Percentiles rank a stretch among this genome's conserved stretches.
These are phyloP conservation scores for Euplagia quadripunctaria DNA, from an alignment of 2,888 invertebrate genomes.

Conservation along the genomic window DNA sequence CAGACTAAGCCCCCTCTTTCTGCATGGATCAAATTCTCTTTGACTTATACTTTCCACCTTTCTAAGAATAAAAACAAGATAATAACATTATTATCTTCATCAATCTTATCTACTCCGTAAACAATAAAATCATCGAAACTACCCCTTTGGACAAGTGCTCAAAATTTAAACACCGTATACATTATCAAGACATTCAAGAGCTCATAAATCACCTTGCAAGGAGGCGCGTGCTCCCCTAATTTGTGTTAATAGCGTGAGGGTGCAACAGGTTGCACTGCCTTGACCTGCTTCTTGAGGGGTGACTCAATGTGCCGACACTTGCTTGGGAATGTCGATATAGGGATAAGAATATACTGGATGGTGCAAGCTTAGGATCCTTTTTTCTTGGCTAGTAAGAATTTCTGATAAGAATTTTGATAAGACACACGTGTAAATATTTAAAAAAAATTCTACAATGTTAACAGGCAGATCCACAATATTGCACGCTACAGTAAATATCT, in stretches of 20 bases:
- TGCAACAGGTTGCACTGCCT: slow-evolving; percentile 79
- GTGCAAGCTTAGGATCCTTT: not conserved
- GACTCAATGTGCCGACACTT: slow-evolving; percentile 59
- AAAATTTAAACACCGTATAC: slow-evolving; percentile 23
- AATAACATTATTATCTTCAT: not conserved
- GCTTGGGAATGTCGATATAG: slow-evolving; percentile 35
- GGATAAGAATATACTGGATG: slow-evolving; percentile 22
- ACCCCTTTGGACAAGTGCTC: slow-evolving; percentile 1
- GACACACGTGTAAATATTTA: too few species aligned
- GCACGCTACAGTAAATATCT: too few species aligned
- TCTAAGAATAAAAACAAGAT: not conserved
- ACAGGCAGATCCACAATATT: too few species aligned
- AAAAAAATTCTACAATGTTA: too few species aligned
- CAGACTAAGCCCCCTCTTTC: too few species aligned
- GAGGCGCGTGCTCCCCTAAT: slow-evolving; percentile 65
- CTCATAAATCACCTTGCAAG: slow-evolving; percentile 58
- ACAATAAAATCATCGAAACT: not conserved
- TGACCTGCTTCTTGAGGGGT: slow-evolving; percentile 83
- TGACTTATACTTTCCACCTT: not conserved
- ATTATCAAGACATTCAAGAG: slow-evolving; percentile 39
- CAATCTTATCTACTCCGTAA: not conserved
- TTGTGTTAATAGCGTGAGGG: slow-evolving; percentile 61
- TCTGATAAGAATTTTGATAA: not conserved
- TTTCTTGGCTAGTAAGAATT: not conserved
- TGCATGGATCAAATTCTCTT: too few species aligned